phyloP scores from a whole-genome alignment of 2,797 vertebrate species.

The Enteromius anoplus region DNA sequence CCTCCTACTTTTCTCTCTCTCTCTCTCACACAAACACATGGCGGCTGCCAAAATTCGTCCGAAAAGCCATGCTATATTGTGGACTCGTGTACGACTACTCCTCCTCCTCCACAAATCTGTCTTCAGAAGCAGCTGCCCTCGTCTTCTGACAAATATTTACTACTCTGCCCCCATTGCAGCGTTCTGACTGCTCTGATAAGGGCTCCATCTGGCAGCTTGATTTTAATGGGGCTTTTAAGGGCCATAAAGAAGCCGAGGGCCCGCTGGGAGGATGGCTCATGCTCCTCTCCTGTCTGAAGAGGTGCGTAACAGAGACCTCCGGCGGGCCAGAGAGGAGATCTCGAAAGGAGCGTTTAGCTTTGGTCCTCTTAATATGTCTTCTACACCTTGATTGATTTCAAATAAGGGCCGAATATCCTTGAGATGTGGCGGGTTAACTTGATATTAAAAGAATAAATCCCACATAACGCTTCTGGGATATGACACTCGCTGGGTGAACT shows the following conservation, averaged over 20 bases:
- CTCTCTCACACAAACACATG: conserved; percentile 48
- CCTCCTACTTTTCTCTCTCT: conserved; percentile 25
- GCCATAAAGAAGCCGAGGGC: conserved; percentile 72
- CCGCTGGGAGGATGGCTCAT: conserved; percentile 60
- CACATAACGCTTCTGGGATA: background rate
- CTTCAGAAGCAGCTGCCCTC: conserved; percentile 70
- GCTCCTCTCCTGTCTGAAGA: conserved; percentile 13
- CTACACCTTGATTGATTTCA: conserved; percentile 44
- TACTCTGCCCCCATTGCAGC: conserved; percentile 61
- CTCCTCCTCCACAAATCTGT: conserved; percentile 45
- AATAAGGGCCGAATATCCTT: conserved; percentile 15
- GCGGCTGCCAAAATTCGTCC: background rate
- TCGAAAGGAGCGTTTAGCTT: conserved; percentile 7
- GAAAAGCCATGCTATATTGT: background rate
- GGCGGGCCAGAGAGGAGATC: conserved; percentile 27
- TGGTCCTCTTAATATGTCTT: conserved; percentile 38
- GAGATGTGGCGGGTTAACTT: conserved; percentile 5
- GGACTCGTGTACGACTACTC: background rate
- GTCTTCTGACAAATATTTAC: conserved; percentile 78
- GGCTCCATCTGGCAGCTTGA: conserved; percentile 75
- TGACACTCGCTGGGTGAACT: conserved; percentile 22
- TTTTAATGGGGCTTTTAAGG: conserved; percentile 71
- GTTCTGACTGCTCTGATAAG: conserved; percentile 70
- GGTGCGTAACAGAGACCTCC: conserved; percentile 27
- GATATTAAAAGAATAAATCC: conserved; percentile 40